Percentiles rank a stretch among this genome's conserved stretches.
Conservation (phyloP, 37 sponge, comb jelly and placozoan genomes). For the Halichondria panicea region DNA sequence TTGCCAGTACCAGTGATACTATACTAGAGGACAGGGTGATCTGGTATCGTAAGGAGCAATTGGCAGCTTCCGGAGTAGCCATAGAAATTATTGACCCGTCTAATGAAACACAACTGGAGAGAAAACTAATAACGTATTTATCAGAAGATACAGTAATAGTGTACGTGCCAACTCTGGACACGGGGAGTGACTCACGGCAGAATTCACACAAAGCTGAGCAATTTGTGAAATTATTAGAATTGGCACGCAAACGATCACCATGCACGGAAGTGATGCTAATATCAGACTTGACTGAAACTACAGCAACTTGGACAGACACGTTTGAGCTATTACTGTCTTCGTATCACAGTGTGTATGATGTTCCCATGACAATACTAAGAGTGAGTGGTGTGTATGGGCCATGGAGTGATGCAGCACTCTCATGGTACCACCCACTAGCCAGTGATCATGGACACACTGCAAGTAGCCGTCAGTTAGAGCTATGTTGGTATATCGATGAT, state of each 20-base stretch:
- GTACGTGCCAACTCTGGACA: too few relatives aligned
- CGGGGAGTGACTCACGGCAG: neutral
- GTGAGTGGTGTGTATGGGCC: slow-evolving; percentile 46
- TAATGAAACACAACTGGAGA: slow-evolving; percentile 23
- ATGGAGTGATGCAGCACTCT: slow-evolving; percentile 22
- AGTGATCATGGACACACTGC: too few relatives aligned
- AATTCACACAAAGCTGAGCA: neutral
- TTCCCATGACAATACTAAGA: slow-evolving; percentile 9
- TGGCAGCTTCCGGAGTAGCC: slow-evolving; percentile 6
- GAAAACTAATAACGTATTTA: slow-evolving; percentile 7
- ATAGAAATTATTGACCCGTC: slow-evolving; percentile 19
- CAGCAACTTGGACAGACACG: slow-evolving; percentile 9
- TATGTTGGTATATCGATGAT: too few relatives aligned
- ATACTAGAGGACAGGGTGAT: slow-evolving; percentile 11
- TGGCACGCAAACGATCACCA: neutral
- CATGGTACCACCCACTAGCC: neutral
- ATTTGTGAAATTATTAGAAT: slow-evolving; percentile 46
- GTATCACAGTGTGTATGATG: slow-evolving; percentile 30
- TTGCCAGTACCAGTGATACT: neutral
- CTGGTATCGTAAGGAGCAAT: slow-evolving; percentile 53
- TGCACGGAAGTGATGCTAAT: slow-evolving; percentile 22
- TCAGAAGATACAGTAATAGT: neutral
- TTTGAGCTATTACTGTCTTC: slow-evolving; percentile 25
- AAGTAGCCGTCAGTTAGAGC: too few relatives aligned
- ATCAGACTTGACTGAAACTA: neutral